Conservation (phyloP, 1,140 invertebrate genomes). For the Cecropterus lyciades region DNA sequence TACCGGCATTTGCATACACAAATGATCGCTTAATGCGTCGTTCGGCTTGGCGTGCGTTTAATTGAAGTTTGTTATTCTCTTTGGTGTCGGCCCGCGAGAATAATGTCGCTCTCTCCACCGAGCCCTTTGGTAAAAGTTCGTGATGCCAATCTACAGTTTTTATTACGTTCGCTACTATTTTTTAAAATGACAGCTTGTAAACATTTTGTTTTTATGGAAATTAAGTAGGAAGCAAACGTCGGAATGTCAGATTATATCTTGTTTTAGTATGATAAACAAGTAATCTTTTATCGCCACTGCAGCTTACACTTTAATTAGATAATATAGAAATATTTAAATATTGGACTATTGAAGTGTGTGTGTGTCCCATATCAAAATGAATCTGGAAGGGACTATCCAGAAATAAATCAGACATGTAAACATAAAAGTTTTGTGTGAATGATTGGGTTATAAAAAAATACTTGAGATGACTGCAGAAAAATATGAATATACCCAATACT, state of each 20-base stretch:
- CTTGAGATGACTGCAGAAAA: too few relatives aligned
- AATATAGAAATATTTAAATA: background rate
- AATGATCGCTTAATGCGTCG: conserved; percentile 42
- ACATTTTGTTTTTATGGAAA: background rate
- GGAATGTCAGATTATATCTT: too few relatives aligned
- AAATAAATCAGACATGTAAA: too few relatives aligned
- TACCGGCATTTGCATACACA: conserved; percentile 54
- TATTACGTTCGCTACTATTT: conserved; percentile 13
- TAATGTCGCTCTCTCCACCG: conserved; percentile 38
- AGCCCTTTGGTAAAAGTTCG: conserved; percentile 28
- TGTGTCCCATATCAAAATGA: too few relatives aligned
- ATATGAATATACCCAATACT: too few relatives aligned
- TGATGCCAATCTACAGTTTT: conserved; percentile 32
- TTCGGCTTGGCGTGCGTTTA: conserved; percentile 41
- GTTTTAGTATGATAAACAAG: too few relatives aligned
- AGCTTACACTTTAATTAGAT: too few relatives aligned
- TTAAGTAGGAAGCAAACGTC: too few relatives aligned
- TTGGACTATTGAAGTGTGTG: background rate
- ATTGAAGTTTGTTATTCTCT: conserved; percentile 51
- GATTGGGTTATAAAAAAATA: too few relatives aligned
- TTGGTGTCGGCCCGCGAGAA: conserved; percentile 40
- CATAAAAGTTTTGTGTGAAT: too few relatives aligned
- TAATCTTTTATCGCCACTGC: too few relatives aligned
- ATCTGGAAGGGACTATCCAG: too few relatives aligned
- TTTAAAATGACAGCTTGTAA: conserved; percentile 4